Percentiles rank a stretch among this genome's conserved stretches.
These are phyloP conservation scores for Phyto melanocephala DNA, from an alignment of 2,888 invertebrate genomes.

Conservation along the genomic window DNA sequence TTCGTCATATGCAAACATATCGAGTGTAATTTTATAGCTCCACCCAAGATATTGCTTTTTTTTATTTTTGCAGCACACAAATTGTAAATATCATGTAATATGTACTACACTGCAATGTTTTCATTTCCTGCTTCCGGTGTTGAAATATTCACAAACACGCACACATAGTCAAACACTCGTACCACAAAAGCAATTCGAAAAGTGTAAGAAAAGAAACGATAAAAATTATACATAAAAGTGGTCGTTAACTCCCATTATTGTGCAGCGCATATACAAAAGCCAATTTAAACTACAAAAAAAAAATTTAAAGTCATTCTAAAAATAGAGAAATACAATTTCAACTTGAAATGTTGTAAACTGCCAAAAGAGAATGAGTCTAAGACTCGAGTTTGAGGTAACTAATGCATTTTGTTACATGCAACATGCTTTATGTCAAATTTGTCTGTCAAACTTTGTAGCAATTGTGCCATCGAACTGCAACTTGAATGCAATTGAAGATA, in stretches of 20 bases:
- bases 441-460: not conserved
- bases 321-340: not conserved
- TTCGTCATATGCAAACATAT: not conserved
- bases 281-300: conserved; percentile 46
- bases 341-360: conserved; percentile 22
- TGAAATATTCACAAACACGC: conserved; percentile 2
- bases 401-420: conserved; percentile 43
- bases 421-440: conserved; percentile 1
- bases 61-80: not conserved
- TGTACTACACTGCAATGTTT: conserved; percentile 19
- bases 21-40: conserved; percentile 42
- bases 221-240: conserved; percentile 54
- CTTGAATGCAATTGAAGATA: not conserved
- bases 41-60: conserved; percentile 51
- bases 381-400: conserved; percentile 37
- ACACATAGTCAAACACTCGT: conserved; percentile 1
- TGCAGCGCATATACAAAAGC: conserved; percentile 47
- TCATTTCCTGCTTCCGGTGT: conserved; percentile 58
- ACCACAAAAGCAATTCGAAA: conserved; percentile 14
- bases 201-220: conserved; percentile 47
- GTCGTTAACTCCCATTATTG: conserved; percentile 65
- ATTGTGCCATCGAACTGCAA: not conserved
- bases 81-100: conserved; percentile 10
- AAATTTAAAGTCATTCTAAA: conserved; percentile 1
- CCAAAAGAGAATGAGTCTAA: not conserved